Conservation (phyloP, 2,113 vertebrate species). For the Phylloscopus trochilus region DNA sequence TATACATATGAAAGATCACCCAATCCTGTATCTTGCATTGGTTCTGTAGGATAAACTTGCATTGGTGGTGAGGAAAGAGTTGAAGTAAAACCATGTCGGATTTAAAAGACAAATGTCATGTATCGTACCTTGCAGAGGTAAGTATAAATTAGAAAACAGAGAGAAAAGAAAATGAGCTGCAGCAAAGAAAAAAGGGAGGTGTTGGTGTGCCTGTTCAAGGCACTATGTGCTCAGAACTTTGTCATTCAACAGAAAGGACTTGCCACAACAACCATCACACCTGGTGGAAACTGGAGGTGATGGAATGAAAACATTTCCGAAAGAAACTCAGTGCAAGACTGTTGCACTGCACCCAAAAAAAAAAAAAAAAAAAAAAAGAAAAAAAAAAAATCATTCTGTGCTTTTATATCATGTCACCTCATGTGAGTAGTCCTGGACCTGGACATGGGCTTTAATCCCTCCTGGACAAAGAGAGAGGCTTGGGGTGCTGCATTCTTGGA, state of each 20-base stretch:
- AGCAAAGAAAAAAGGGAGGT: not conserved
- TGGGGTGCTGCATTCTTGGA: not conserved
- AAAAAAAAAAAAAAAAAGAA: not conserved
- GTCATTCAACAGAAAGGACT: not conserved
- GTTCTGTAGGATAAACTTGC: not conserved
- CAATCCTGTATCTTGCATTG: not conserved
- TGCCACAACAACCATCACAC: constrained; percentile 6
- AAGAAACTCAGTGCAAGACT: not conserved
- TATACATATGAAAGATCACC: not conserved
- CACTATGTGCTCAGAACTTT: not conserved
- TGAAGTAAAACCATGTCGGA: not conserved
- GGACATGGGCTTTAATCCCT: not conserved
- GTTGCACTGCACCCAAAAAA: not conserved
- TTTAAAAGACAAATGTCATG: not conserved
- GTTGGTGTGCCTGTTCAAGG: not conserved
- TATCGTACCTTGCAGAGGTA: not conserved
- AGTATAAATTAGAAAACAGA: not conserved
- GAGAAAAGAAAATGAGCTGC: not conserved
- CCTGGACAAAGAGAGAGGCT: not conserved
- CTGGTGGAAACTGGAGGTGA: not conserved
- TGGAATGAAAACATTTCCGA: not conserved
- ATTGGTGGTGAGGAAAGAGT: not conserved
- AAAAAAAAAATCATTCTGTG: not conserved
- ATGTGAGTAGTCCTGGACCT: not conserved
- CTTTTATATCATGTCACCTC: not conserved